A percentile compares a stretch with the other conserved stretches of the same genome.
These are phyloP conservation scores for Drosophila testacea DNA, from an alignment of 2,888 invertebrate genomes.

Conservation along the genomic window DNA sequence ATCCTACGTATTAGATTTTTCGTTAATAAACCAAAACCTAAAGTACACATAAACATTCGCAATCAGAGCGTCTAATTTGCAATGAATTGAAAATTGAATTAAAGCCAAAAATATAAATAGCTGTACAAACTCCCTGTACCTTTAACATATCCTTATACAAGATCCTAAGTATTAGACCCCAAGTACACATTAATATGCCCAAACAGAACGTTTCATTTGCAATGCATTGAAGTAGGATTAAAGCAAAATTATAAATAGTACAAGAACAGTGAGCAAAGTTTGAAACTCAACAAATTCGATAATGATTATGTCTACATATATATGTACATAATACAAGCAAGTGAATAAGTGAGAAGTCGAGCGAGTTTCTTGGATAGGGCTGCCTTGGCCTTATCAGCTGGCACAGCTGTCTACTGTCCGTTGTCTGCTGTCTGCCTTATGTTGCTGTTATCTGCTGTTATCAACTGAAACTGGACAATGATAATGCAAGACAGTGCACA, in stretches of 20 bases:
- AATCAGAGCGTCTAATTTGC: too few relatives aligned
- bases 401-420: background rate
- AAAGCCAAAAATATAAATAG: too few relatives aligned
- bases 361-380: background rate
- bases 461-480: conserved; percentile 29
- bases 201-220: background rate
- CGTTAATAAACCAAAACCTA: too few relatives aligned
- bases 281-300: conserved; percentile 8
- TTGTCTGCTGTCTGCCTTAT: background rate
- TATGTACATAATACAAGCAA: background rate
- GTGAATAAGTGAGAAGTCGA: background rate
- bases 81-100: too few relatives aligned
- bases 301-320: background rate
- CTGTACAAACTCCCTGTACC: too few relatives aligned
- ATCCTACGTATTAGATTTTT: too few relatives aligned
- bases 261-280: background rate
- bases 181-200: too few relatives aligned
- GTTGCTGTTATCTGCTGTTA: background rate
- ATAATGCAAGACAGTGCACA: conserved; percentile 18
- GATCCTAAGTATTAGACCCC: too few relatives aligned
- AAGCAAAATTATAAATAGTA: too few relatives aligned
- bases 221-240: conserved; percentile 1
- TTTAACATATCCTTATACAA: too few relatives aligned
- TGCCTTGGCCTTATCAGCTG: conserved; percentile 40
- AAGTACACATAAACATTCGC: too few relatives aligned